These are phyloP conservation scores for Druon quercuslanigerum DNA, from an alignment of 1,140 invertebrate species.

Conservation along the genomic window DNA sequence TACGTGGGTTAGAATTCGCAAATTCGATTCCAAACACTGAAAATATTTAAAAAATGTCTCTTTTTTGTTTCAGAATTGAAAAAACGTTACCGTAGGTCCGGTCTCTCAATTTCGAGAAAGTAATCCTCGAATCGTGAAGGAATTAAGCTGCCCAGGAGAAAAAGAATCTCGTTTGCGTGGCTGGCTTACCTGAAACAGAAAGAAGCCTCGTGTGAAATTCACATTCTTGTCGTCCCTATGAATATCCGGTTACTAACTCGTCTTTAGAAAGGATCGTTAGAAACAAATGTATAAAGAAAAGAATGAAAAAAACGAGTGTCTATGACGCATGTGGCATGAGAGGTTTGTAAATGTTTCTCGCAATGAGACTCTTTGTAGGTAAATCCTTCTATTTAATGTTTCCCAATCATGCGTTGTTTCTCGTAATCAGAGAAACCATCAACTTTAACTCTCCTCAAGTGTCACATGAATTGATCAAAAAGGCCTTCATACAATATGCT, in stretches of 20 bases:
- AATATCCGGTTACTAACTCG: conserved; percentile 24
- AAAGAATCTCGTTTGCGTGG: conserved; percentile 9
- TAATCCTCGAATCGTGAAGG: conserved; percentile 1
- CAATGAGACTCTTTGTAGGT: conserved; percentile 17
- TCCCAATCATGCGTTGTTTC: conserved; percentile 13
- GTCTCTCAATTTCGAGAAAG: background rate
- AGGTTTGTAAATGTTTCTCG: conserved; percentile 13
- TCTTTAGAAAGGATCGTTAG: conserved; percentile 16
- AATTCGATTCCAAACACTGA: too few relatives aligned
- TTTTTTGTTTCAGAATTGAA: background rate
- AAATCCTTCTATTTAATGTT: conserved; percentile 14
- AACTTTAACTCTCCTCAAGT: background rate
- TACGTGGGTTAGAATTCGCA: too few relatives aligned
- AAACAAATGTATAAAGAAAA: background rate
- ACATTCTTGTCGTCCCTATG: conserved; percentile 13
- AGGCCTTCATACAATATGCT: background rate
- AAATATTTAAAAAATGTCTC: too few relatives aligned
- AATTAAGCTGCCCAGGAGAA: background rate
- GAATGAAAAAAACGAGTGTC: background rate
- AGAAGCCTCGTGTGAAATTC: conserved; percentile 9
- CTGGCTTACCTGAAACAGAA: conserved; percentile 19
- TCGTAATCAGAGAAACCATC: conserved; percentile 12
- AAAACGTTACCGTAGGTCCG: conserved; percentile 1
- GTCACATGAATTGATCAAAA: background rate
- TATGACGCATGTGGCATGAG: conserved; percentile 1